These are phyloP conservation scores for Scalopus aquaticus DNA, from an alignment of 2,113 vertebrate genomes.

Conservation along the genomic window DNA sequence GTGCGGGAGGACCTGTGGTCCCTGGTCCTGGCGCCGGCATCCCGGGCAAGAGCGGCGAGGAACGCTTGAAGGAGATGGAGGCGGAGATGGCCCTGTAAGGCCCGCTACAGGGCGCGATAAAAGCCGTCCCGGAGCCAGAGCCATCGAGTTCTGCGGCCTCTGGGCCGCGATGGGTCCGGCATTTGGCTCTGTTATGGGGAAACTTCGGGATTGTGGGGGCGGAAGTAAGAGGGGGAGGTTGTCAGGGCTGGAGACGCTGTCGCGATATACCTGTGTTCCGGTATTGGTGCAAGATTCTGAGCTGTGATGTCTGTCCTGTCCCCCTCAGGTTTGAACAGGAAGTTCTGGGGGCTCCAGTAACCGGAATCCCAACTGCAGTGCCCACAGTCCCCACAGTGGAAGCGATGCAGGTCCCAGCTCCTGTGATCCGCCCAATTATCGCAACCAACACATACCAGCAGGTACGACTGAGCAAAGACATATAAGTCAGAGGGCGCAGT, in stretches of 20 bases:
- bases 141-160: neutral
- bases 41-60: slow-evolving; percentile 90
- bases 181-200: neutral
- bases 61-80: slow-evolving; percentile 95
- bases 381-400: slow-evolving; percentile 86
- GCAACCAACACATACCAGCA: slow-evolving; percentile 95
- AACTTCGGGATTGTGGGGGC: neutral
- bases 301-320: neutral
- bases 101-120: neutral
- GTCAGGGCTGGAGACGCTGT: neutral
- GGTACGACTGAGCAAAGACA: slow-evolving; percentile 80
- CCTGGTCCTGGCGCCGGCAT: slow-evolving; percentile 74
- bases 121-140: neutral
- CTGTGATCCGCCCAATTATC: slow-evolving; percentile 90
- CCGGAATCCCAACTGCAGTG: slow-evolving; percentile 81
- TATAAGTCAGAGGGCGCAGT: neutral
- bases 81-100: slow-evolving; percentile 97
- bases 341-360: slow-evolving; percentile 91
- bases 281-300: neutral
- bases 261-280: neutral
- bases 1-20: slow-evolving; percentile 65
- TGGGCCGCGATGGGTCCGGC: neutral
- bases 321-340: slow-evolving; percentile 91
- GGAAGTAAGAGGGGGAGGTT: neutral
- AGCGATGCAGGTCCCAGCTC: slow-evolving; percentile 84